Conservation (phyloP, 2,113 vertebrate genomes). For the Canis aureus region DNA sequence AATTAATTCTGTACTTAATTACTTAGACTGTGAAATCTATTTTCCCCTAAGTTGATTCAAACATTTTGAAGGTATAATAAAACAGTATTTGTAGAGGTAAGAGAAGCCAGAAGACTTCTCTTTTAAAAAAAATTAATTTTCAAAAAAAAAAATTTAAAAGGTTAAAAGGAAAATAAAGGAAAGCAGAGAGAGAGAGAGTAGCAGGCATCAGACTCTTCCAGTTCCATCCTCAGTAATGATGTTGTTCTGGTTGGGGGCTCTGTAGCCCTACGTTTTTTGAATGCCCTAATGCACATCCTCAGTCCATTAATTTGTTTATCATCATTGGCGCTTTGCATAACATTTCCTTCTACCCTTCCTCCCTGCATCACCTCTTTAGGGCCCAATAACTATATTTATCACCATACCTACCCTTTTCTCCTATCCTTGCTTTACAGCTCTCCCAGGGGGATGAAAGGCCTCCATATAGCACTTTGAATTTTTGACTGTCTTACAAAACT, state of each 20-base stretch:
- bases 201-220: background rate
- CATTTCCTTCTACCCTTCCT: background rate
- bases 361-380: too few species aligned
- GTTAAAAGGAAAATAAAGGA: background rate
- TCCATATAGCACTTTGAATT: background rate
- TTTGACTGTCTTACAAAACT: background rate
- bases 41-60: background rate
- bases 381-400: background rate
- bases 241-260: background rate
- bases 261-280: background rate
- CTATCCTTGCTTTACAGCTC: background rate
- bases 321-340: background rate
- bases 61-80: background rate
- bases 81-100: background rate
- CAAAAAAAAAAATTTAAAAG: background rate
- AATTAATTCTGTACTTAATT: background rate
- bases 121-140: background rate
- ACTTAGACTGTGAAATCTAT: background rate
- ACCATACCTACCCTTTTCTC: too few species aligned
- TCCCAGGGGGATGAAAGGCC: background rate
- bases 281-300: background rate
- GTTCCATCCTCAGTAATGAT: background rate
- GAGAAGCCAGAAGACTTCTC: background rate
- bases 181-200: background rate
- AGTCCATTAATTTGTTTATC: background rate